Evolutionary conservation across 2,888 invertebrate species (phyloP).

Genomic region (Chydorus sphaericus): DNA sequence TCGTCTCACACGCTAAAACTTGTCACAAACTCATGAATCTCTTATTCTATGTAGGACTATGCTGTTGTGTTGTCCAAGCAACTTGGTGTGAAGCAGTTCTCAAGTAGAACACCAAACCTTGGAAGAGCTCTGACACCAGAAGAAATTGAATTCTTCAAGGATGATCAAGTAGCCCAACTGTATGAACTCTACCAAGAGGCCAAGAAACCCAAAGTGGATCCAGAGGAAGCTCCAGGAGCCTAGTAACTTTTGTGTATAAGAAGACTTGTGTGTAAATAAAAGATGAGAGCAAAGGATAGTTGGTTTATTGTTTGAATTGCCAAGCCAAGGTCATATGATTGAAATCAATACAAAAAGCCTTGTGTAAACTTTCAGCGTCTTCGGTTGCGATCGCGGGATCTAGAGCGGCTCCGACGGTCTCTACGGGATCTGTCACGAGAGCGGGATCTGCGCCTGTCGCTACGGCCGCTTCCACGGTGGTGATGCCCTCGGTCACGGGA

Average conservation of each 20-base stretch:
- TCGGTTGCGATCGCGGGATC: neutral
- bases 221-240: neutral
- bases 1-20: too few relatives aligned
- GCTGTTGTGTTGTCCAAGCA: conserved; percentile 58
- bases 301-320: too few relatives aligned
- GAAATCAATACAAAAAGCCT: too few relatives aligned
- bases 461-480: neutral
- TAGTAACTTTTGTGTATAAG: too few relatives aligned
- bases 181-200: conserved; percentile 65
- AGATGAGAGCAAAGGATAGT: too few relatives aligned
- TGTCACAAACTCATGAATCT: conserved; percentile 4
- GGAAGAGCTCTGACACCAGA: conserved; percentile 46
- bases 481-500: neutral
- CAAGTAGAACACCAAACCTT: conserved; percentile 36
- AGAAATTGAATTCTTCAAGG: conserved; percentile 52
- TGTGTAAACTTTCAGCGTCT: neutral
- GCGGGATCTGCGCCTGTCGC: neutral
- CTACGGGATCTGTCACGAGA: conserved; percentile 1
- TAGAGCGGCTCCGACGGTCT: neutral
- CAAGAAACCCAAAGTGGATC: conserved; percentile 21
- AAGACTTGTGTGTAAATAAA: too few relatives aligned
- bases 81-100: conserved; percentile 47
- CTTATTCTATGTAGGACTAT: conserved; percentile 46
- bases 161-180: conserved; percentile 70
- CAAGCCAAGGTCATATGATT: too few relatives aligned